A percentile compares a stretch with the other conserved stretches of the same genome.
Conservation (phyloP, 2,888 invertebrate species). For the Malacosoma neustria region DNA sequence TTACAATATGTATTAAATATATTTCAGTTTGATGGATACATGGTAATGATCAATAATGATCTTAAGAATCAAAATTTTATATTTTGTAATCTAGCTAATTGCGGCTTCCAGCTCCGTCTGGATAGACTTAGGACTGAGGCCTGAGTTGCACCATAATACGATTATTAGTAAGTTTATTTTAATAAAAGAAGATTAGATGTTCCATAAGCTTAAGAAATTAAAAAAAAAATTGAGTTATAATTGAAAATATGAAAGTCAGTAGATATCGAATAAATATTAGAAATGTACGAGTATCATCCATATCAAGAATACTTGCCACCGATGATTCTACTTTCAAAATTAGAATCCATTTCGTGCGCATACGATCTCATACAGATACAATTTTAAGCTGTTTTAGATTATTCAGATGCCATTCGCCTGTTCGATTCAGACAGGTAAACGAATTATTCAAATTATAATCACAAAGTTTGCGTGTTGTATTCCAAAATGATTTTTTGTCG, state of each 20-base stretch:
- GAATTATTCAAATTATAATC: constrained; percentile 58
- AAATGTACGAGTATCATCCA: neutral
- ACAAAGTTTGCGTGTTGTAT: constrained; percentile 49
- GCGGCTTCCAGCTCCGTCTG: no score
- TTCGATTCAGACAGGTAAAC: constrained; percentile 48
- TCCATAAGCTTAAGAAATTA: neutral
- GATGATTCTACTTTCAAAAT: constrained; percentile 16
- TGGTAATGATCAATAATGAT: no score
- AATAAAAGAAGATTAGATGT: no score
- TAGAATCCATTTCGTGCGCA: constrained; percentile 15
- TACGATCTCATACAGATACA: constrained; percentile 22
- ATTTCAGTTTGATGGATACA: no score
- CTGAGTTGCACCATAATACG: no score
- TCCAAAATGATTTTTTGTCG: constrained; percentile 60
- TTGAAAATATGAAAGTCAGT: no score
- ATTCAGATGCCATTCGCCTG: constrained; percentile 40
- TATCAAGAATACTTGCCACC: neutral
- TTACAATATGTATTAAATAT: no score
- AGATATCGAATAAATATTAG: neutral
- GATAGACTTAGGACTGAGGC: no score
- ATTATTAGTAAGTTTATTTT: no score
- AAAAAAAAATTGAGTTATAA: no score
- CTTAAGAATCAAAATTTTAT: no score
- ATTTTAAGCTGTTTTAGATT: constrained; percentile 29
- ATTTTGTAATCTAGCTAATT: no score